These are phyloP conservation scores for Aphelinus atriplicis DNA, from an alignment of 1,140 invertebrate species.

Conservation along the genomic window DNA sequence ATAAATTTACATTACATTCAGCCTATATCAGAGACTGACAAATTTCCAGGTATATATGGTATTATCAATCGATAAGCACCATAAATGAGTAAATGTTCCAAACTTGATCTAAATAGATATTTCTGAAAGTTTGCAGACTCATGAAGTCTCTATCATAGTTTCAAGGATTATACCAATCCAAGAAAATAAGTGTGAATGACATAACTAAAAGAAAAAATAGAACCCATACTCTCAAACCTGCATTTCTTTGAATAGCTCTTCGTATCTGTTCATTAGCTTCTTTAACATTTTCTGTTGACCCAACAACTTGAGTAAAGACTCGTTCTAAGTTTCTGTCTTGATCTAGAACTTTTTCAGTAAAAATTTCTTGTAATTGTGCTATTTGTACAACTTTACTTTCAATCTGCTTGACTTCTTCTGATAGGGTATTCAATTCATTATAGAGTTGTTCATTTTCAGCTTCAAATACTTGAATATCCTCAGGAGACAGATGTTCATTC, in stretches of 20 bases:
- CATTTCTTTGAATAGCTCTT: slow-evolving; percentile 96
- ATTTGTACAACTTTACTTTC: slow-evolving; percentile 95
- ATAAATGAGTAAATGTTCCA: too few relatives aligned
- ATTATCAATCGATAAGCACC: too few relatives aligned
- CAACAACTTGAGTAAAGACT: slow-evolving; percentile 92
- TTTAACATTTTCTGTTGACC: slow-evolving; percentile 93
- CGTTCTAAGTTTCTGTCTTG: slow-evolving; percentile 94
- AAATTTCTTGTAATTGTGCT: slow-evolving; percentile 94
- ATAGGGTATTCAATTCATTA: slow-evolving; percentile 83
- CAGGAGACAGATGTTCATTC: slow-evolving; percentile 77
- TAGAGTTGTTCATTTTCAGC: slow-evolving; percentile 84
- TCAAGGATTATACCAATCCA: slow-evolving; percentile 99
- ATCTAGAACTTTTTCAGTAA: slow-evolving; percentile 95
- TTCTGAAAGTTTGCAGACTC: too few relatives aligned
- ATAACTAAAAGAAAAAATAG: slow-evolving; percentile 95
- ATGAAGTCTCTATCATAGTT: slow-evolving; percentile 15
- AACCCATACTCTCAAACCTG: slow-evolving; percentile 91
- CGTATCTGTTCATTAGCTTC: slow-evolving; percentile 97
- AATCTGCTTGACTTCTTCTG: slow-evolving; percentile 84
- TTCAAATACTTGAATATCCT: slow-evolving; percentile 92
- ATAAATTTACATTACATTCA: too few relatives aligned
- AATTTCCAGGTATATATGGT: too few relatives aligned
- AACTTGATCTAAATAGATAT: too few relatives aligned
- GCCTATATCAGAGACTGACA: too few relatives aligned
- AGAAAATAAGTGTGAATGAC: slow-evolving; percentile 93